These are phyloP conservation scores for Rhagophthalmus giganteus DNA, from an alignment of 2,888 invertebrate genomes.

Conservation along the genomic window DNA sequence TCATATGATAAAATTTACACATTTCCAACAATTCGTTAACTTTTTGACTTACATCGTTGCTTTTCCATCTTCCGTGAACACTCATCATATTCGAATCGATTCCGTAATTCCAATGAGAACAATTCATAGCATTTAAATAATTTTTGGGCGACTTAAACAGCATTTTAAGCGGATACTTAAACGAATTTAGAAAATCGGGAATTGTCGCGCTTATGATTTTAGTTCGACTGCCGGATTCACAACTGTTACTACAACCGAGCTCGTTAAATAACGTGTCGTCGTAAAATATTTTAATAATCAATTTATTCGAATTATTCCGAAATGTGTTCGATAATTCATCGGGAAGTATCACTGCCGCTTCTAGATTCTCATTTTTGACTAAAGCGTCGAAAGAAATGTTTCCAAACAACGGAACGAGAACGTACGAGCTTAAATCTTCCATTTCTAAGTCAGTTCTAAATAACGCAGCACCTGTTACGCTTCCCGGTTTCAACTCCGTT, in stretches of 20 bases:
- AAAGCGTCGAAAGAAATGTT: slow-evolving; percentile 7
- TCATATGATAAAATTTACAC: slow-evolving; percentile 59
- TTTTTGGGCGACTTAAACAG: slow-evolving; percentile 5
- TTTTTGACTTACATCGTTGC: slow-evolving; percentile 4
- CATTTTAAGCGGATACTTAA: slow-evolving; percentile 57
- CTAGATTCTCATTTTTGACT: background rate
- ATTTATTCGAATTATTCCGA: slow-evolving; percentile 2
- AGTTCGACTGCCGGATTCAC: slow-evolving; percentile 45
- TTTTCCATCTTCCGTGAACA: slow-evolving; percentile 27
- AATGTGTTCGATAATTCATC: slow-evolving; percentile 2
- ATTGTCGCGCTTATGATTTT: slow-evolving; percentile 62
- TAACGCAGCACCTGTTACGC: slow-evolving; percentile 12
- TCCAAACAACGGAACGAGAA: background rate
- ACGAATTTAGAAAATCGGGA: slow-evolving; percentile 58
- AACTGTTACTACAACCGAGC: background rate
- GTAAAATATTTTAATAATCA: slow-evolving; percentile 27
- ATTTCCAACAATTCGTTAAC: slow-evolving; percentile 49
- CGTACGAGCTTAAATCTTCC: slow-evolving; percentile 1
- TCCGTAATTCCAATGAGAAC: slow-evolving; percentile 59
- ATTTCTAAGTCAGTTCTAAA: background rate
- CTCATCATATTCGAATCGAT: slow-evolving; percentile 55
- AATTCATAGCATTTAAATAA: slow-evolving; percentile 42
- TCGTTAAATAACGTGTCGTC: slow-evolving; percentile 33
- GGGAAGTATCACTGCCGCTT: slow-evolving; percentile 7
- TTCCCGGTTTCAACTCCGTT: slow-evolving; percentile 10